Evolutionary conservation across 1,140 invertebrate species (phyloP), one percentile per base, ranked within the genome.

Genomic region (Drosophila navojoa): DNA sequence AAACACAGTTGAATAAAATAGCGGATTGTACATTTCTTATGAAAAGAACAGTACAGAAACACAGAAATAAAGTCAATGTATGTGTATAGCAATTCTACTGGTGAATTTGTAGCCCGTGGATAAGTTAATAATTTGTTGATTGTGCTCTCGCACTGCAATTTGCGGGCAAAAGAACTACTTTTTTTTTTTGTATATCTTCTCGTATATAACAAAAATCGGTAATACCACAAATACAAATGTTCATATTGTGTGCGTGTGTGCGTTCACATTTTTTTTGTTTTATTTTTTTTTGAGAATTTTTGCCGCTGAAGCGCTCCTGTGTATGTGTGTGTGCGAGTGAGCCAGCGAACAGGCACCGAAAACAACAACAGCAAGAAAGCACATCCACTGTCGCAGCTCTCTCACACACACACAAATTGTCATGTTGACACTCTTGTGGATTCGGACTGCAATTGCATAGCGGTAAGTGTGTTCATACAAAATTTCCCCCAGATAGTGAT

Each of bases 381-480:
- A 47, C 22, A 72, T 49, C 55, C 53, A 74, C 64, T 73, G 55
- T 44, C 32, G 29, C 59, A 58, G 52, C 72, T 70, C 55, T 38
- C 61, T 38, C 61, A 54, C 58, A 66, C 32, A 49, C 22, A 38
- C 35, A 38, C 35, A 38, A 38, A 38, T 61, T 62, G 64, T 54
- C 55, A 73, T 73, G 71, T 72, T 72, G 62, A 53, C 54, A 67
- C 54, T 72, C 53, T 52, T 67, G 22, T 38, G 55, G 64, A 35
- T 45, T 73, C 62, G 45, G 45, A 49, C 72, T 85, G 77, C 71
- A 79, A 47, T 76, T 62, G 62, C 57, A 69, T 71, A 76, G 71
- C 52, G 81, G 81, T 86, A 87, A 86, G 81, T 86, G 42, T 38
- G 9, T 13, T 19, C 59, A 27, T 53, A 29, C 10, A 72, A 58